Conservation (phyloP, 64 coral and sea anemone genomes). For the Porites australiensis region DNA sequence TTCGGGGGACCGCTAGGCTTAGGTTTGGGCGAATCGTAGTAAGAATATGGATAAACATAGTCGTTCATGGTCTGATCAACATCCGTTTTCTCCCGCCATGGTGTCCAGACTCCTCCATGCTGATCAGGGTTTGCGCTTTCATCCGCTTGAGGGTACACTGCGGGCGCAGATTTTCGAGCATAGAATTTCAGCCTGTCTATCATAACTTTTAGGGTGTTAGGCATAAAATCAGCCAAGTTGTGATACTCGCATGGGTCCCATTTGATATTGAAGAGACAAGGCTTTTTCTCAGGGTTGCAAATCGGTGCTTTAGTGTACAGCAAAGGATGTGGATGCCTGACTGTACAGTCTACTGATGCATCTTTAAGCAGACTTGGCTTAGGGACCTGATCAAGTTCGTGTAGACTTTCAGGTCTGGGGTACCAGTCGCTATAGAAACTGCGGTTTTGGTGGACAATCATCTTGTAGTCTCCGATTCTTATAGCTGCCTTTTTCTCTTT, state of each 20-base stretch:
- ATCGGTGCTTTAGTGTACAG: constrained; percentile 94
- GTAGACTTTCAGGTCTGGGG: constrained; percentile 68
- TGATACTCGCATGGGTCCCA: constrained; percentile 99
- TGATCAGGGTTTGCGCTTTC: constrained; percentile 79
- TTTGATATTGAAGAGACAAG: constrained; percentile 99
- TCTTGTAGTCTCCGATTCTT: constrained; percentile 95
- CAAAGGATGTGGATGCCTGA: constrained; percentile 84
- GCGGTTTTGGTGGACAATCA: constrained; percentile 89
- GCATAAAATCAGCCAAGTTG: constrained; percentile 97
- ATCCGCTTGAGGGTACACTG: constrained; percentile 85
- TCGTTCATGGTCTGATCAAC: constrained; percentile 75
- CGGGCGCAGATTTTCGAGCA: constrained; percentile 50
- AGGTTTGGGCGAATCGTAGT: constrained; percentile 42
- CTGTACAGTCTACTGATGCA: constrained; percentile 82
- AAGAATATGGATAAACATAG: constrained; percentile 87
- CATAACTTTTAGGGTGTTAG: constrained; percentile 98
- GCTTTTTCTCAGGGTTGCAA: constrained; percentile 88
- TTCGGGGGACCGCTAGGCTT: neutral
- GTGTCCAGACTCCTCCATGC: constrained; percentile 86
- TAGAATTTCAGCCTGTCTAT: constrained; percentile 92
- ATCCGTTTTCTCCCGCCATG: constrained; percentile 77
- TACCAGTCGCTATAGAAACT: constrained; percentile 97
- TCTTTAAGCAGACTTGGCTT: constrained; percentile 73
- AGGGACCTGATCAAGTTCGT: constrained; percentile 70
- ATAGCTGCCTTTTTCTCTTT: constrained; percentile 83